Base-by-base conservation (phyloP, 1,140 invertebrate species). In the Hyphantria cunea region DNA sequence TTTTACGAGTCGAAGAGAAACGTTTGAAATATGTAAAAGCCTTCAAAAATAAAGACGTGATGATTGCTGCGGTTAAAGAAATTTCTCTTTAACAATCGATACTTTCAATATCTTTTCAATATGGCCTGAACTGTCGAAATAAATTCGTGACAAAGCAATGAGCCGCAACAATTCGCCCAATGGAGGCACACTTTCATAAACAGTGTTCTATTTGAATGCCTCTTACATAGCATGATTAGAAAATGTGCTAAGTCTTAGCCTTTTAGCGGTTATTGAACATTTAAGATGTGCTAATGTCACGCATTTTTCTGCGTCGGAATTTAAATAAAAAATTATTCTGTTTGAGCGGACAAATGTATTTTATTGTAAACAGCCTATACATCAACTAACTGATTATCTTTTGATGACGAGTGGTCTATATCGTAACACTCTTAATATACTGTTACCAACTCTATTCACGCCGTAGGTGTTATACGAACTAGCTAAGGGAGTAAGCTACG, bases 81-180 rank as follows among this genome's bases (percentile, higher is more conserved):
- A 39, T 58, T 58, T 58, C 55, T 49, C 55, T 58, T 58, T 49
- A 58, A 47, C 45, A 58, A 58, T 58, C 45, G 34, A 37, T 32
- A 58, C 45, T 58, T 58, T 49, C 55, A 58, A 58, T 58, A 45
- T 48, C 55, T 44, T 58, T 58, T 37, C 45, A 58, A 58, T 58
- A 58, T 58, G 55, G 49, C 45, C 45, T 32, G 34, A 49, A 47
- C 42, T 17, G 54, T 47, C 54, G 33, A 48, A 41, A 58, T 58
- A 58, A 58, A 58, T 49, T 58, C 55, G 55, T 58, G 55, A 58
- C 55, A 41, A 41, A 58, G 55, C 55, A 58, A 58, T 58, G 44
- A 58, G 45, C 13, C 33, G 14, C 33, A 58, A 31, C 45, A 45
- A 58, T 58, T 58, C 31, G 44, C 48, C 15, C 55, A 33, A 58